Percentiles rank a stretch among this genome's conserved stretches.
Conservation (phyloP, 2,113 vertebrate genomes). For the Corythoichthys intestinalis region DNA sequence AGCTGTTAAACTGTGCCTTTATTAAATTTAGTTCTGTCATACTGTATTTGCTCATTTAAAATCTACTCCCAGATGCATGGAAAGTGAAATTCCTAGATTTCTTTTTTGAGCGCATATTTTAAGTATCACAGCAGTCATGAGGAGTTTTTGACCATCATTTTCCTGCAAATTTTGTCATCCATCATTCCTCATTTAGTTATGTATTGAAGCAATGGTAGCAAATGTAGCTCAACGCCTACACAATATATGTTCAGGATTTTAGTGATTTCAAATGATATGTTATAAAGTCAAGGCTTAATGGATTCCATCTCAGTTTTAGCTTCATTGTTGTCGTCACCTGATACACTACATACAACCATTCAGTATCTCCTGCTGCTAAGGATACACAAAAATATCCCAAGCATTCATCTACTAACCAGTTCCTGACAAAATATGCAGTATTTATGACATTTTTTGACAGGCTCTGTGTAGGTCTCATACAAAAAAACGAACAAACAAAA, state of each 20-base stretch:
- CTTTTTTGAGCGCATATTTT: constrained; percentile 29
- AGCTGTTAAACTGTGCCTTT: constrained; percentile 23
- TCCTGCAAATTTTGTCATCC: constrained; percentile 51
- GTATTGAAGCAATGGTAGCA: background rate
- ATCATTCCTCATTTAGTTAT: no score
- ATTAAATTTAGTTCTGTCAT: constrained; percentile 24
- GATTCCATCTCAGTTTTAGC: constrained; percentile 55
- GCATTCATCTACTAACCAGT: constrained; percentile 6
- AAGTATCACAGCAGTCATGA: constrained; percentile 40
- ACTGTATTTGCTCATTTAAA: constrained; percentile 10
- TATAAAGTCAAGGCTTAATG: constrained; percentile 57
- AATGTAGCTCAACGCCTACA: constrained; percentile 54
- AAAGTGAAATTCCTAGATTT: constrained; percentile 43
- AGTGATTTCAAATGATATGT: constrained; percentile 49
- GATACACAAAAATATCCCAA: constrained; percentile 19
- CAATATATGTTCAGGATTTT: constrained; percentile 53
- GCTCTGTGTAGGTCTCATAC: constrained; percentile 10
- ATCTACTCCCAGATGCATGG: constrained; percentile 23
- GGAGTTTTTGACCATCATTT: constrained; percentile 16
- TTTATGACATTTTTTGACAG: constrained; percentile 6
- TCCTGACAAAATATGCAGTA: background rate
- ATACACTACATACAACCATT: constrained; percentile 57
- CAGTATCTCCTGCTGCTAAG: background rate
- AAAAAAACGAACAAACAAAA: background rate
- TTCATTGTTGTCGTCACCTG: constrained; percentile 53